Conservation (phyloP, 1,140 invertebrate genomes). For the Steinernema khuongi region DNA sequence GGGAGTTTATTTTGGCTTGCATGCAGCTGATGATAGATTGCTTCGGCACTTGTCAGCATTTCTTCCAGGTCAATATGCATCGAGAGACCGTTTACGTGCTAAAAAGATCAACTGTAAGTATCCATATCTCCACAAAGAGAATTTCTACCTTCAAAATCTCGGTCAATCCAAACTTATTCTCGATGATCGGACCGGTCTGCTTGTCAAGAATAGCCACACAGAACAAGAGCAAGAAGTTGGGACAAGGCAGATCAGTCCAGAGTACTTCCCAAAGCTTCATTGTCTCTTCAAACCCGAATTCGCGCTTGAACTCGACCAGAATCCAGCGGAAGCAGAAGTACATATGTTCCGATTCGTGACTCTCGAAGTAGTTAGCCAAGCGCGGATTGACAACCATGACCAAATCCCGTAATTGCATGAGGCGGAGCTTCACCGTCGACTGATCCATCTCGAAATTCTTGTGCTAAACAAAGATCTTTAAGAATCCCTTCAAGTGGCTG, state of each 20-base stretch:
- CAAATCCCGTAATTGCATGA: constrained; percentile 76
- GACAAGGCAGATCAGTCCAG: constrained; percentile 69
- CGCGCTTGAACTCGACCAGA: constrained; percentile 67
- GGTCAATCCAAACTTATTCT: constrained; percentile 83
- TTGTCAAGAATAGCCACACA: constrained; percentile 82
- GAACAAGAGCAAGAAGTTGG: constrained; percentile 85
- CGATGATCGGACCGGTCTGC: constrained; percentile 77
- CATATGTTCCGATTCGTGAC: constrained; percentile 90
- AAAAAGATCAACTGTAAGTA: constrained; percentile 58
- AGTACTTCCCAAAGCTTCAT: constrained; percentile 65
- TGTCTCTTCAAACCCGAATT: constrained; percentile 65
- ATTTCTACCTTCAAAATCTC: constrained; percentile 82
- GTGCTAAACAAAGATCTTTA: constrained; percentile 63
- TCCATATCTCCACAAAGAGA: constrained; percentile 24
- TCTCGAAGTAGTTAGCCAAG: constrained; percentile 75
- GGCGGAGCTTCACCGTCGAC: constrained; percentile 87
- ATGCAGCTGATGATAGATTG: constrained; percentile 66
- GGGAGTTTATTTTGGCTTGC: constrained; percentile 57
- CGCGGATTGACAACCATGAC: constrained; percentile 75
- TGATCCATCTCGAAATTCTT: constrained; percentile 97
- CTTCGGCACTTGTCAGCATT: constrained; percentile 76
- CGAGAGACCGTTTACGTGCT: constrained; percentile 88
- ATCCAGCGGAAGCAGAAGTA: constrained; percentile 92
- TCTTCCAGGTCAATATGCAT: constrained; percentile 74
- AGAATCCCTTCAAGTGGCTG: neutral